phyloP scores from a whole-genome alignment of 2,888 invertebrate species.

The Apeira syringaria region DNA sequence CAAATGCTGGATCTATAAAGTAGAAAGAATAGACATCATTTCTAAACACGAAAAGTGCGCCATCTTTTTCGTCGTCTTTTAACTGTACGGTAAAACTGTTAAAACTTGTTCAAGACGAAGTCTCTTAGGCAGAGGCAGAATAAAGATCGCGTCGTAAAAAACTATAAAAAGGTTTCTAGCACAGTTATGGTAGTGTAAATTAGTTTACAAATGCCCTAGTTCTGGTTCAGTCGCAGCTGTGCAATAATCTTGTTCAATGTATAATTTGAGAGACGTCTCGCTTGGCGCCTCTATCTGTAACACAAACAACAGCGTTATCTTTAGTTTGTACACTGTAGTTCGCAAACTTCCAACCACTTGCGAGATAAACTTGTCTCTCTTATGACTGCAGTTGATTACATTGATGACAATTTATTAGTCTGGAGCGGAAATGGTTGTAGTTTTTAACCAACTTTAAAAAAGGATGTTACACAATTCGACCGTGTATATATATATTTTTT shows the following conservation, averaged over 20 bases:
- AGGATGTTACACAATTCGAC: too few species aligned
- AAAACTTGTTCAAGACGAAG: too few species aligned
- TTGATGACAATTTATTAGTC: constrained; percentile 16
- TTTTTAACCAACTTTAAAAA: too few species aligned
- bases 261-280: constrained; percentile 13
- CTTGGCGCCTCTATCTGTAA: constrained; percentile 13
- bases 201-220: constrained; percentile 5
- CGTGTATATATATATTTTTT: too few species aligned
- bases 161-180: not conserved
- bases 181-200: constrained; percentile 1
- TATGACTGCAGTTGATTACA: constrained; percentile 12
- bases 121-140: too few species aligned
- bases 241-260: constrained; percentile 15
- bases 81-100: too few species aligned
- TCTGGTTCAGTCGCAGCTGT: constrained; percentile 10
- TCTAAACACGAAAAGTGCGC: too few species aligned
- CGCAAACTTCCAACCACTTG: constrained; percentile 17
- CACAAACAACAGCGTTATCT: constrained; percentile 18
- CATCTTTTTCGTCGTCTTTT: too few species aligned
- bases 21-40: too few species aligned
- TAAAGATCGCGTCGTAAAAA: too few species aligned
- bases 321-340: constrained; percentile 18
- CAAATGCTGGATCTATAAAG: too few species aligned
- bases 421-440: constrained; percentile 12
- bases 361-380: constrained; percentile 17